Evolutionary conservation across 1,140 invertebrate species (phyloP).

Genomic region (Oedothorax gibbosus): DNA sequence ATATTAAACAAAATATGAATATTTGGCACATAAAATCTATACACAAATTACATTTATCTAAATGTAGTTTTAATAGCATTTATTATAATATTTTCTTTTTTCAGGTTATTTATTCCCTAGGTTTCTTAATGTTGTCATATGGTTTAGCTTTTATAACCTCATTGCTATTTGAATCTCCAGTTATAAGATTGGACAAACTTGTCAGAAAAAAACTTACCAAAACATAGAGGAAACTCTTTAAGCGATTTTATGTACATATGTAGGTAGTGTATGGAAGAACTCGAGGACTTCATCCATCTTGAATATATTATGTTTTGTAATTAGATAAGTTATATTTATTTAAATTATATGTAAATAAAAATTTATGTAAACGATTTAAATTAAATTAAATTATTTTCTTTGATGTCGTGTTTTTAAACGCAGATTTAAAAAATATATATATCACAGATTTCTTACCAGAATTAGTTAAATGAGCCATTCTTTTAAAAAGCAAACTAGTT

Average conservation of each 20-base stretch:
- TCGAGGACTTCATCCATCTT: too few relatives aligned
- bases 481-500: neutral
- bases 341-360: neutral
- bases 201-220: neutral
- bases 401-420: neutral
- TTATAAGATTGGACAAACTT: constrained; percentile 8
- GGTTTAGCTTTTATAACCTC: neutral
- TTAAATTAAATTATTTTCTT: neutral
- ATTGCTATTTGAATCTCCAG: constrained; percentile 18
- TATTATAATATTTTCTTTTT: neutral
- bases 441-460: neutral
- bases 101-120: neutral
- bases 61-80: neutral
- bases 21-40: neutral
- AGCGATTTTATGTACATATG: too few relatives aligned
- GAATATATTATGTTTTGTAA: too few relatives aligned
- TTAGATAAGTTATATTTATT: too few relatives aligned
- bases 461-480: neutral
- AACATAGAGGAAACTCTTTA: too few relatives aligned
- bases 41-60: neutral
- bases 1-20: neutral
- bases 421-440: neutral
- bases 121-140: neutral
- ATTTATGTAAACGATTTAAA: neutral
- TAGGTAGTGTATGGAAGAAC: too few relatives aligned